Evolutionary conservation across 1,140 invertebrate species (phyloP), one percentile per base, ranked within the genome.

Genomic region (Mizuhopecten yessoensis): DNA sequence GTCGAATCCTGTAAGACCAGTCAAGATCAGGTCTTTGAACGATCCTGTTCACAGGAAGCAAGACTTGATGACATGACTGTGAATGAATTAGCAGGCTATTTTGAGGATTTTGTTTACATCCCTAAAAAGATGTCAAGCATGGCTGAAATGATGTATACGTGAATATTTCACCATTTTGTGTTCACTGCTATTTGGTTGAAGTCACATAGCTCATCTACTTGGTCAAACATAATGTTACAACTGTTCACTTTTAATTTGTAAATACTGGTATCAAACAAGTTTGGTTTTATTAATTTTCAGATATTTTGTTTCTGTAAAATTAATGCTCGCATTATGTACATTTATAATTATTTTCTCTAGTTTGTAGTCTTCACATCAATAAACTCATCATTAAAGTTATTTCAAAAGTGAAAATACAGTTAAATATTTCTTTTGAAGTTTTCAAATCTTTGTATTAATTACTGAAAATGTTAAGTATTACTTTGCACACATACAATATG

Each of bases 101-200:
- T 96, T 92, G 96, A 96, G 57, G 94, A 96, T 88, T 96, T 94
- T 93, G 93, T 96, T 33, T 93, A 96, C 91, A 96, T 96, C 33
- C 96, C 96, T 0, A 96, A 96, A 88, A 96, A 96, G 87, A 96
- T 96, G 96, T 96, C 96, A 15, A 90, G 92, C 20, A 96, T 96
- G 96, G 96, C 96, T 36, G 95, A 96, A 94, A 96, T 96, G 96
- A 96, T 96, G 96, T 96, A 96, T 86, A 95, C 95, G 11, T 95
- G 88, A 92, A 91, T 75, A 33, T n/a, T 75, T 9, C 57, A 75
- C 57, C 57, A 29, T 5, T 75, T 75, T 75, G 57, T 75, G 57
- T 75, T 75, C 57, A 75, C 23, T 75, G 57, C 57, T 75, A 75
- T 75, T 75, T 75, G 57, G 57, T n/a, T 75, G 2, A 75, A 75